Conservation (phyloP, 2,113 vertebrate species). For the Myrmecophaga tridactyla region DNA sequence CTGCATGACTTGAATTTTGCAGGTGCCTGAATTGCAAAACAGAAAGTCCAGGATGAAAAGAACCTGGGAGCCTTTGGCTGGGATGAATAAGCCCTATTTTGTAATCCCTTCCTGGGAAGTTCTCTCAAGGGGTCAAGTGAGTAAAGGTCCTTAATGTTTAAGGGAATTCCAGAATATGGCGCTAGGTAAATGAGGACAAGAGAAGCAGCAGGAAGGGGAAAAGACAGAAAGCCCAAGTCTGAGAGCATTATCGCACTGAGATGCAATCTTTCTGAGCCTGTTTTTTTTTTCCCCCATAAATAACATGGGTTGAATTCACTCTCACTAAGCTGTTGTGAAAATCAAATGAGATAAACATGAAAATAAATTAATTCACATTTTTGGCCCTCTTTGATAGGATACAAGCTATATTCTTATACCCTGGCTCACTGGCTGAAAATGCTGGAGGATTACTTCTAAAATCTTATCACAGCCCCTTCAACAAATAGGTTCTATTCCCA, state of each 20-base stretch:
- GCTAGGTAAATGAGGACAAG: not conserved
- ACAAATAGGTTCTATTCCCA: not conserved
- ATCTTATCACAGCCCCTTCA: not conserved
- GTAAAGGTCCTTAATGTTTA: not conserved
- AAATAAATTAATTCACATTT: not conserved
- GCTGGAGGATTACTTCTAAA: not conserved
- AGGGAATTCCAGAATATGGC: not conserved
- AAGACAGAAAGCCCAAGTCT: not conserved
- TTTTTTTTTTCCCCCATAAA: not conserved
- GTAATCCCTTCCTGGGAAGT: not conserved
- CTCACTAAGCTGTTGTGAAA: not conserved
- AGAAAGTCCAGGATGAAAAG: not conserved
- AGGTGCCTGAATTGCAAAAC: conserved; percentile 88
- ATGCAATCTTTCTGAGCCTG: not conserved
- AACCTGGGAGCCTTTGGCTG: not conserved
- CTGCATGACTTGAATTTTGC: conserved; percentile 91
- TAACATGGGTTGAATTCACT: not conserved
- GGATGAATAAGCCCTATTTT: not conserved
- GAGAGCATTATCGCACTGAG: not conserved
- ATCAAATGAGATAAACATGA: not conserved
- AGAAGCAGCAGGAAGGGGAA: not conserved
- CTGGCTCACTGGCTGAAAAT: not conserved
- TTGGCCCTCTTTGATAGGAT: not conserved
- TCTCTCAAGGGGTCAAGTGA: not conserved
- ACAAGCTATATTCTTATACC: not conserved